A percentile compares a stretch with the other conserved stretches of the same genome.
phyloP scores from a whole-genome alignment of 2,797 vertebrate species.

The Sebastes diploproa region DNA sequence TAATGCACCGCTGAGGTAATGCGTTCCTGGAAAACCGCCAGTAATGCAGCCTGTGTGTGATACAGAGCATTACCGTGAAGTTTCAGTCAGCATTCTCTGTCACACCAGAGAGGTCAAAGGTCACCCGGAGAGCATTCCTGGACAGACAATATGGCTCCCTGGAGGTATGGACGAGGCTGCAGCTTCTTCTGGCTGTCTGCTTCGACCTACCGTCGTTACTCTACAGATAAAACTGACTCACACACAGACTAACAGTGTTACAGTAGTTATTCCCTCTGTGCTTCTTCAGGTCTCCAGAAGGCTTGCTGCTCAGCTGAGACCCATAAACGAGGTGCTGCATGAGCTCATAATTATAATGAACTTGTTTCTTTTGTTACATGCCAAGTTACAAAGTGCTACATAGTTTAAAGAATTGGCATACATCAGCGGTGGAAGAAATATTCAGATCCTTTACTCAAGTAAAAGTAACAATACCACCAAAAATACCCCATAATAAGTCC shows the following conservation, averaged over 20 bases:
- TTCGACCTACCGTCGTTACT: conserved; percentile 23
- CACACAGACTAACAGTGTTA: not conserved
- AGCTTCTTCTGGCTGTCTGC: conserved; percentile 66
- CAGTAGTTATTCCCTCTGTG: conserved; percentile 10
- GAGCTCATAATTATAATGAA: conserved; percentile 7
- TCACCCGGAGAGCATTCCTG: conserved; percentile 63
- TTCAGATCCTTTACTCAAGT: not conserved
- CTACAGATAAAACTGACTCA: conserved; percentile 12
- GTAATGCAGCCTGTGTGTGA: conserved; percentile 6
- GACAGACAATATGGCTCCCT: conserved; percentile 62
- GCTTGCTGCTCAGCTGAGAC: not conserved
- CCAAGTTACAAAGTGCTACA: not conserved
- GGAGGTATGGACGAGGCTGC: conserved; percentile 55
- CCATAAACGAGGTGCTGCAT: not conserved
- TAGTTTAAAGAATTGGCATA: not conserved
- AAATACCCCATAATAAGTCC: not conserved
- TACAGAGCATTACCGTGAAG: conserved; percentile 8
- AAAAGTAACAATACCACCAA: not conserved
- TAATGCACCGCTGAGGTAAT: conserved; percentile 28
- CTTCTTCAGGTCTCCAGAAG: not conserved
- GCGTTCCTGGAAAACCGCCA: conserved; percentile 37
- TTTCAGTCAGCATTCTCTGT: conserved; percentile 43
- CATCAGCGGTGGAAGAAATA: not conserved
- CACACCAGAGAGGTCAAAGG: conserved; percentile 51
- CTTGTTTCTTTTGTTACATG: not conserved